Base-by-base conservation (phyloP, 2,113 vertebrate species). In the Cisticola juncidis region DNA sequence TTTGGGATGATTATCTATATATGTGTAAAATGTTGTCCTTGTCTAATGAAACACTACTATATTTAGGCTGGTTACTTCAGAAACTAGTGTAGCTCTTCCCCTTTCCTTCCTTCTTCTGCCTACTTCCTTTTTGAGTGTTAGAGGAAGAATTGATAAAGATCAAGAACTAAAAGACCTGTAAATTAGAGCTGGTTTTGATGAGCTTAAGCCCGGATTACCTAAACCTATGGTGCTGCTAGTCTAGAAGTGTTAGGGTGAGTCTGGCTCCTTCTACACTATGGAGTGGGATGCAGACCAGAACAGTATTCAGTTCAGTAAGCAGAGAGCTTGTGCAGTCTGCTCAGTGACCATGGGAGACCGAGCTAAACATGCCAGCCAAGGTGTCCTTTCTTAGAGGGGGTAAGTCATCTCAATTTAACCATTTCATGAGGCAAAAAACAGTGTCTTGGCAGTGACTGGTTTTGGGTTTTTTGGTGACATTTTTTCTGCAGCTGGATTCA, bases 401-500 rank as follows among this genome's bases (percentile, higher is more conserved):
- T 60, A 47, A 40, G 51, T 36, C 3, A 42, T 33, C 21, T 70
- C 12, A 9, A 9, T 58, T 61, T 65, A 86, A 53, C 35, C 0
- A 4, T 44, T 90, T 56, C 26, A 42, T 73, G 38, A 66, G 33
- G 73, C 7, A 82, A 88, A 54, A 2, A 5, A 0, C 18, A 38
- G 33, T 35, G 4, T n/a, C 42, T 73, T 70, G 51, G 16, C 5
- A 50, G 19, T 51, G 47, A 14, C 13, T 62, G 38, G 2, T 54
- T 42, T 14, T 6, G 0, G 0, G 21, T 31, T 60, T 61, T 64
- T 38, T 72, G 4, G 29, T 68, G 31, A 48, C 12, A 2, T 12
- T 79, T 44, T 40, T 80, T 28, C 24, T 87, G 22, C 12, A 42
- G 12, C 8, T 65, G 50, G 15, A 42, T 87, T 77, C 29, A 38